Evolutionary conservation across 2,113 vertebrate species (phyloP).

Genomic region (Eubucco bourcierii): DNA sequence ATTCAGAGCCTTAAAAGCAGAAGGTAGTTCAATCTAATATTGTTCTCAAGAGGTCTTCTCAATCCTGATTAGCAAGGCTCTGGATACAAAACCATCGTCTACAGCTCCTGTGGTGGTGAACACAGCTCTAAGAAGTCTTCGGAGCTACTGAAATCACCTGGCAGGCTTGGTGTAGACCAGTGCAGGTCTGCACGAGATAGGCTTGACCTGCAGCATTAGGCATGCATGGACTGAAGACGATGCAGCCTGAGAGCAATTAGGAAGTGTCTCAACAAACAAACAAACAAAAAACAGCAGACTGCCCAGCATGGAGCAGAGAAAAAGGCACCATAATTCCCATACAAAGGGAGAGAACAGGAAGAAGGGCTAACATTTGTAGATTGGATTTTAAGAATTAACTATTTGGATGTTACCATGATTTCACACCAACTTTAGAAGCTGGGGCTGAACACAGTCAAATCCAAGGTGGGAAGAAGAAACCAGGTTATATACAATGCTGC

Average conservation of each 20-base stretch:
- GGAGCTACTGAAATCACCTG: neutral
- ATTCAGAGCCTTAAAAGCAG: neutral
- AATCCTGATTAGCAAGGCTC: neutral
- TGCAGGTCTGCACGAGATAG: fast-evolving
- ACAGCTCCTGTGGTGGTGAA: neutral
- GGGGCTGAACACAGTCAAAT: neutral
- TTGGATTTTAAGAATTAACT: neutral
- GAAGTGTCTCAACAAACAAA: neutral
- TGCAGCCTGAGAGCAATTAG: neutral
- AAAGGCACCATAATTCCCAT: neutral
- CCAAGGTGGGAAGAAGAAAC: neutral
- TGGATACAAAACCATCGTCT: neutral
- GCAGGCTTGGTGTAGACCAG: neutral
- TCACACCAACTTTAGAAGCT: neutral
- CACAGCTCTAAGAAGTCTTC: neutral
- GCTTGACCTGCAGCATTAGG: neutral
- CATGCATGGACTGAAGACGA: neutral
- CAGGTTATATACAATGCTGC: neutral
- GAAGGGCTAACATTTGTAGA: neutral
- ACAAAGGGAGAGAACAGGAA: neutral
- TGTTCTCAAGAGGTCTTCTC: neutral
- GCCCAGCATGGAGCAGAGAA: neutral
- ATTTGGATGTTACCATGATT: neutral
- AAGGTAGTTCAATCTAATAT: neutral
- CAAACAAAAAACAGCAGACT: neutral